Base-by-base conservation (phyloP, 2,113 vertebrate species). In the Danionella cerebrum region DNA sequence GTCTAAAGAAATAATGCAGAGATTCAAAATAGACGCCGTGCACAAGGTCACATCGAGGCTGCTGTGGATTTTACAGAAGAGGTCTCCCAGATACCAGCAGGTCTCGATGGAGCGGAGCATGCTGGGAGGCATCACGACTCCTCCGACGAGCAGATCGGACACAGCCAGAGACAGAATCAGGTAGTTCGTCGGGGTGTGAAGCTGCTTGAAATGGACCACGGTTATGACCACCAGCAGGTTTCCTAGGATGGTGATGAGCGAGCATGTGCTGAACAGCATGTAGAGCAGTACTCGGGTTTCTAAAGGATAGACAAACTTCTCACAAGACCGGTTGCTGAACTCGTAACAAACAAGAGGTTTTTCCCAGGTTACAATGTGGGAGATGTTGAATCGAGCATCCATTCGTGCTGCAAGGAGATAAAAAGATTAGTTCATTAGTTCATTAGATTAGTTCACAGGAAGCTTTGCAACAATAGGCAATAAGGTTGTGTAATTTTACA, bases 41-140 rank as follows among this genome's bases (percentile, higher is more conserved):
- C 89, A 89, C 48, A 93, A 63, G 81, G 87, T 91, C 5, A 91
- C 83, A 24, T 92, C 89, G 0, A 1, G 71, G 65, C 90, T 89
- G 0, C 83, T 86, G 45, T 93, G 91, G 42, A 92, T 77, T 81
- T 91, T 92, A 83, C 92, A 93, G 76, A 93, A 87, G 33, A 82
- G n/a, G 3, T 87, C 79, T 22, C 91, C 91, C 54, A 92, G 91
- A 72, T 89, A 87, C 91, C 91, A 93, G 51, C 85, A 88, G 13
- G 82, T 79, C 50, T 93, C 91, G 36, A 89, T 78, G 1, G 90
- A 91, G 53, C 89, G 84, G 21, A 92, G 78, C 90, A 91, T 90
- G 52, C 90, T 92, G 7, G 84, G 89, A n/a, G 91, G 90, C 90
- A 93, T 92, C 62, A 92, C 69, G 6, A 90, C 41, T 50, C 80